Evolutionary conservation across 2,797 vertebrate genomes (phyloP), one percentile per base, ranked within the genome.

Genomic region (Toxotes lorentzi): DNA sequence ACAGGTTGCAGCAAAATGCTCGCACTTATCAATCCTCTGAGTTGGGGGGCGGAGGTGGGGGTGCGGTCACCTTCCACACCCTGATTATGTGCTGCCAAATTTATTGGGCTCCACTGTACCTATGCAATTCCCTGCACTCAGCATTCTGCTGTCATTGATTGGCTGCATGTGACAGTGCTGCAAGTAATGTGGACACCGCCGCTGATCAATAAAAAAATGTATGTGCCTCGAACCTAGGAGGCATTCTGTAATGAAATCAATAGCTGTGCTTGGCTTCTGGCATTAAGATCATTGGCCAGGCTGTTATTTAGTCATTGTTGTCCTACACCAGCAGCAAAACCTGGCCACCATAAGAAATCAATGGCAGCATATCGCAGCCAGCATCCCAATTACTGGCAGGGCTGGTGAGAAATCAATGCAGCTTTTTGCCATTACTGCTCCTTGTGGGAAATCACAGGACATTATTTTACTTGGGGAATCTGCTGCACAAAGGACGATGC

Each of bases 221-320:
- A 92, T 92, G 93, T 92, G 91, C 82, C 90, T 63, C 85, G 83
- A 94, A 89, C 87, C 91, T 89, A 79, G 92, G 92, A 94, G 93
- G 93, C 93, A 89, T 93, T 93, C 90, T 85, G 90, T 95, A 94
- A 95, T 94, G 84, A 94, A 94, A 95, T 95, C 94, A 92, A 95
- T 95, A 95, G 67, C 83, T 82, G 88, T 88, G 93, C 91, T 91
- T 89, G 92, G 93, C 93, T 94, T 85, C 83, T 92, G 89, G 91
- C 92, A 93, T 95, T 93, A 92, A 91, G 90, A 94, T 94, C 91
- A 93, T 92, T 89, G 90, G 83, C 70, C 86, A 35, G 81, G 88
- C 89, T 92, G 93, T 93, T 93, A 94, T 94, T 94, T 93, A 93
- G 94, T 93, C 93, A 91, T 92, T 81, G 92, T 92, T 92, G 93